These are phyloP conservation scores for Phyllostomus discolor DNA, from an alignment of 2,113 vertebrate species.

Conservation along the genomic window DNA sequence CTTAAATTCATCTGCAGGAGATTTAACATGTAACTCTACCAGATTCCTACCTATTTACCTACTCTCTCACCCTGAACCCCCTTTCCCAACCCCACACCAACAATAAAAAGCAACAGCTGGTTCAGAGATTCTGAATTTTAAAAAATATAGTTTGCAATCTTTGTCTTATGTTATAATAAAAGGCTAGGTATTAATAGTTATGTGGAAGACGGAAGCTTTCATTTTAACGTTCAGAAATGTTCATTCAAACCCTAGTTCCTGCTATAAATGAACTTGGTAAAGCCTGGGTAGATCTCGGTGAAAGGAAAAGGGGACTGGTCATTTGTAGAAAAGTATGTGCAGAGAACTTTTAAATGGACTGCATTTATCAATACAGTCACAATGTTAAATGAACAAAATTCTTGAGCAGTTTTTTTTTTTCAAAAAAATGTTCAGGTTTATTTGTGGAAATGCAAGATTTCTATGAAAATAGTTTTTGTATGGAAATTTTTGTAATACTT, in stretches of 20 bases:
- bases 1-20: slow-evolving; percentile 70
- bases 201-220: slow-evolving; percentile 65
- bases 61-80: not conserved
- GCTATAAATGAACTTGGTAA: slow-evolving; percentile 74
- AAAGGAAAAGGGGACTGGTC: slow-evolving; percentile 71
- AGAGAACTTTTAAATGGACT: slow-evolving; percentile 81
- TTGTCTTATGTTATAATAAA: slow-evolving; percentile 65
- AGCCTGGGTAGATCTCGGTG: slow-evolving; percentile 77
- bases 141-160: slow-evolving; percentile 72
- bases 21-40: slow-evolving; percentile 49
- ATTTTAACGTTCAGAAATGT: slow-evolving; percentile 71
- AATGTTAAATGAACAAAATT: slow-evolving; percentile 84
- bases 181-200: slow-evolving; percentile 56
- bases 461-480: slow-evolving; percentile 99
- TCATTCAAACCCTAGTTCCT: slow-evolving; percentile 68
- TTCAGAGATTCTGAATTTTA: slow-evolving; percentile 66
- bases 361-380: slow-evolving; percentile 85
- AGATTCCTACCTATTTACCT: not conserved
- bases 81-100: not conserved
- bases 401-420: slow-evolving; percentile 88
- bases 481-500: slow-evolving; percentile 99
- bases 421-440: slow-evolving; percentile 92
- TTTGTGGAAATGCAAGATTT: slow-evolving; percentile 99
- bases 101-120: slow-evolving; percentile 59
- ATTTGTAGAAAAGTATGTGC: slow-evolving; percentile 71